A percentile compares a stretch with the other conserved stretches of the same genome.
Evolutionary conservation across 2,797 vertebrate genomes (phyloP).

Genomic region (Alcedo quadribrachys): DNA sequence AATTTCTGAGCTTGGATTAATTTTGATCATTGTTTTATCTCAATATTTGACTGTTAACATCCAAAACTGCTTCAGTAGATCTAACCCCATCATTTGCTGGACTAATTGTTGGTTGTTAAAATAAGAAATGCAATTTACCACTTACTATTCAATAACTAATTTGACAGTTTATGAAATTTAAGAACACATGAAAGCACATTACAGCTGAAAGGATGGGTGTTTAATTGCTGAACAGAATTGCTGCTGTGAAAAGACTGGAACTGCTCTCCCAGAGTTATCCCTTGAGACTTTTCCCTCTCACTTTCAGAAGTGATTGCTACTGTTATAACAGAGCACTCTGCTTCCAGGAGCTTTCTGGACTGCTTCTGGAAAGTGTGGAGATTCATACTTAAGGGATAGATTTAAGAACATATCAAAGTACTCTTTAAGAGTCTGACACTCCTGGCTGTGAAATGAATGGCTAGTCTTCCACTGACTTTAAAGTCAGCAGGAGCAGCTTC

Average conservation of each 20-base stretch:
- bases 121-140: slow-evolving; percentile 17
- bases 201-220: background rate
- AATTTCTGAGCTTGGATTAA: background rate
- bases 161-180: slow-evolving; percentile 41
- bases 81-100: background rate
- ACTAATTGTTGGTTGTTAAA: slow-evolving; percentile 28
- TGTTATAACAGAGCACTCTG: background rate
- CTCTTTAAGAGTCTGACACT: background rate
- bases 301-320: background rate
- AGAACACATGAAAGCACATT: slow-evolving; percentile 33
- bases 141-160: slow-evolving; percentile 25
- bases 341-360: background rate
- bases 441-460: background rate
- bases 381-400: background rate
- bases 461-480: background rate
- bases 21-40: background rate
- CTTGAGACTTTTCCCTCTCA: background rate
- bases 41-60: background rate
- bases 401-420: slow-evolving; percentile 23
- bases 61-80: background rate
- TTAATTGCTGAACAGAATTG: slow-evolving; percentile 15
- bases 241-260: background rate
- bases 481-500: background rate
- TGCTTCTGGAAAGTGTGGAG: background rate
- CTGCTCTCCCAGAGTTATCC: background rate